These are phyloP conservation scores for Mandrillus leucophaeus DNA, from an alignment of 2,113 vertebrate species.

Conservation along the genomic window DNA sequence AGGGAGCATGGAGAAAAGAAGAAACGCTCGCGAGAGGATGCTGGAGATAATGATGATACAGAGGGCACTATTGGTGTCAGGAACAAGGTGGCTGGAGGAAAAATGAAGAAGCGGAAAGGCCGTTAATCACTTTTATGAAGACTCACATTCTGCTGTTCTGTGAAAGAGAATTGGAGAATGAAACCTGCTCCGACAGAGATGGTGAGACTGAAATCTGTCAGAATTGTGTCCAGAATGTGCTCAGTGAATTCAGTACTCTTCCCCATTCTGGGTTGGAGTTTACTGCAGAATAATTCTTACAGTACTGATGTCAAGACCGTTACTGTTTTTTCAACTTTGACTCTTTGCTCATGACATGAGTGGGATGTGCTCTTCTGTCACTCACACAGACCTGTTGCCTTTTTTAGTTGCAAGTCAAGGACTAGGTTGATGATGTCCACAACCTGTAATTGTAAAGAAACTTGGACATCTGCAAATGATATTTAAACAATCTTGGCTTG, in stretches of 20 bases:
- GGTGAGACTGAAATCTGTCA: background rate
- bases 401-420: background rate
- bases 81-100: constrained; percentile 94
- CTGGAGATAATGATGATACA: constrained; percentile 86
- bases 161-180: background rate
- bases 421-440: background rate
- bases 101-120: constrained; percentile 85
- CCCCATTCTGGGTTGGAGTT: background rate
- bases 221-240: background rate
- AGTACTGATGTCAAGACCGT: background rate
- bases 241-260: fast-evolving
- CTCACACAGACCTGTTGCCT: background rate
- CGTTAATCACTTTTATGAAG: constrained; percentile 58
- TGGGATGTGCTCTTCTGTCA: background rate
- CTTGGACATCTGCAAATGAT: background rate
- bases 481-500: background rate
- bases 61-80: constrained; percentile 93
- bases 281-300: background rate
- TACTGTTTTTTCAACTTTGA: background rate
- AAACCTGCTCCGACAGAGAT: background rate
- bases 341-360: background rate
- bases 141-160: background rate
- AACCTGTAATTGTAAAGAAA: background rate
- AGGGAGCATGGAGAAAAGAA: constrained; percentile 93
- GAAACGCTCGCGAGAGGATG: constrained; percentile 86